Conservation (phyloP, 2,797 vertebrate genomes). For the Lagodon rhomboides region DNA sequence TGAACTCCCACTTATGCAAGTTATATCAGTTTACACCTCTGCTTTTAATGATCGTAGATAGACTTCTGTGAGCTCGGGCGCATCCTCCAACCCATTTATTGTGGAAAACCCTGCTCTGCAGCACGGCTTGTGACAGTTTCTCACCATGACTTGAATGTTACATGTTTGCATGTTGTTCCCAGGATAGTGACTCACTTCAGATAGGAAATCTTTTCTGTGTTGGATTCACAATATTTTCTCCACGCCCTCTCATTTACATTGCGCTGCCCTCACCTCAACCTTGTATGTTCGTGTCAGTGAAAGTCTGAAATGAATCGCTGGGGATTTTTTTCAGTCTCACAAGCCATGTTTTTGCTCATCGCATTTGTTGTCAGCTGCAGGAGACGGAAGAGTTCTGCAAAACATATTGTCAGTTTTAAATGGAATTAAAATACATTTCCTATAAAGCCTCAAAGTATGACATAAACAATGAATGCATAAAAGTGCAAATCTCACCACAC, state of each 20-base stretch:
- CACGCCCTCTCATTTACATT: conserved; percentile 72
- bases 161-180: conserved; percentile 61
- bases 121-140: conserved; percentile 10
- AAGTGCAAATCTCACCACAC: background rate
- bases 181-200: conserved; percentile 79
- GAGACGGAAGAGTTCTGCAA: conserved; percentile 23
- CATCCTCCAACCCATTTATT: background rate
- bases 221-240: conserved; percentile 77
- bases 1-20: conserved; percentile 9
- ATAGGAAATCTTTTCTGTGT: conserved; percentile 65
- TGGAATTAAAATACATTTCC: conserved; percentile 19
- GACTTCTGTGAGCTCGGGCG: background rate
- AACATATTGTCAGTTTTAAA: conserved; percentile 37
- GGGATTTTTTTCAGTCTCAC: conserved; percentile 79
- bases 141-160: conserved; percentile 36
- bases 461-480: background rate
- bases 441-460: background rate
- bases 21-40: background rate
- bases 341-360: conserved; percentile 67
- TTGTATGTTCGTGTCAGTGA: conserved; percentile 69
- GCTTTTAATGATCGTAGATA: background rate
- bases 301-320: conserved; percentile 84
- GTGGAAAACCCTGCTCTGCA: background rate
- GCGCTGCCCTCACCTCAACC: conserved; percentile 64
- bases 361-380: conserved; percentile 35